Evolutionary conservation across 1,140 invertebrate species (phyloP).

Genomic region (Caenorhabditis brenneri): DNA sequence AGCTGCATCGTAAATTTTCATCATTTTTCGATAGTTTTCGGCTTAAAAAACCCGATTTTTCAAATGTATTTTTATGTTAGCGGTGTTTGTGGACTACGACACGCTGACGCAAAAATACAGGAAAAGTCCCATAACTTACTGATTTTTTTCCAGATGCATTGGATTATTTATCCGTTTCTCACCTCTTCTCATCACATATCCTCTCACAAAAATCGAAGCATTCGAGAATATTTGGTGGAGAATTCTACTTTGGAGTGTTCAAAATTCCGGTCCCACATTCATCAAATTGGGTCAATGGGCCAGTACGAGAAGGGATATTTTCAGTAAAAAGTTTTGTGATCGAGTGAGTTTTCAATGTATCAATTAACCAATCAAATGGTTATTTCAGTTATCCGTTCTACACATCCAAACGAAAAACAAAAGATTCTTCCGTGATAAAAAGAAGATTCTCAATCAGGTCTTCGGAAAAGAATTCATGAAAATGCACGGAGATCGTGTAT

Average conservation of each 20-base stretch:
- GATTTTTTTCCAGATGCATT: conserved; percentile 44
- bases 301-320: conserved; percentile 73
- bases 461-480: conserved; percentile 71
- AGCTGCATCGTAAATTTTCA: no score
- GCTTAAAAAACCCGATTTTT: no score
- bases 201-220: conserved; percentile 21
- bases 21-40: no score
- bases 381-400: conserved; percentile 70
- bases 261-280: conserved; percentile 73
- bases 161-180: conserved; percentile 39
- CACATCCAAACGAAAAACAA: conserved; percentile 70
- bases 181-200: conserved; percentile 44
- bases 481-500: conserved; percentile 62
- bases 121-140: no score
- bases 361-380: neutral
- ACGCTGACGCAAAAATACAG: no score
- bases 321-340: conserved; percentile 72
- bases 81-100: no score
- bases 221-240: conserved; percentile 47
- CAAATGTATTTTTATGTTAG: no score
- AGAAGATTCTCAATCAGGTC: conserved; percentile 65
- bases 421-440: conserved; percentile 71
- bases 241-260: conserved; percentile 59
- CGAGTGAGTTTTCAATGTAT: neutral
- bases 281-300: conserved; percentile 75